phyloP scores from a whole-genome alignment of 2,113 vertebrate genomes.

The Alces alces region DNA sequence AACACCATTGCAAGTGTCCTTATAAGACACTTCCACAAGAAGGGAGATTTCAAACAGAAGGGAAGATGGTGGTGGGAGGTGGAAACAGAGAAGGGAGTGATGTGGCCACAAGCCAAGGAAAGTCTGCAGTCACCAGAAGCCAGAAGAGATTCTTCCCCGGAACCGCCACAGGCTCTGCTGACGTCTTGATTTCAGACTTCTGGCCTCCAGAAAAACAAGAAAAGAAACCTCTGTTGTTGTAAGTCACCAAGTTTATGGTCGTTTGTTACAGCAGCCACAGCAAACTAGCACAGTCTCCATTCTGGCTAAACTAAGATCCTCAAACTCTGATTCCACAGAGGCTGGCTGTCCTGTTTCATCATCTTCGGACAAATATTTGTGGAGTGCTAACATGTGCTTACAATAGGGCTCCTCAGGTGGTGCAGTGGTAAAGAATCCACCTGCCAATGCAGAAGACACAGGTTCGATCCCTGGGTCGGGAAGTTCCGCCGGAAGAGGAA shows the following conservation, averaged over 20 bases:
- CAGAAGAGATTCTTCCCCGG: no score
- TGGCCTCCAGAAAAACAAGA: not conserved
- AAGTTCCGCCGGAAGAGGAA: not conserved
- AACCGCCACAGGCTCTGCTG: not conserved
- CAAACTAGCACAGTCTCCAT: not conserved
- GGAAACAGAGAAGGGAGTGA: not conserved
- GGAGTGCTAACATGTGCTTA: not conserved
- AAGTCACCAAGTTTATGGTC: not conserved
- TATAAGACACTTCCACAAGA: not conserved
- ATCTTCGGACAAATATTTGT: not conserved
- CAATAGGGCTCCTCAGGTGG: not conserved
- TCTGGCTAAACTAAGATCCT: not conserved
- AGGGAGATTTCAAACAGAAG: not conserved
- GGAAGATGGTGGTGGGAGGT: not conserved
- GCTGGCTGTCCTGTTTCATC: not conserved
- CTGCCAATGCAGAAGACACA: not conserved
- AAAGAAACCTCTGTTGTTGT: not conserved
- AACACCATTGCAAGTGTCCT: not conserved
- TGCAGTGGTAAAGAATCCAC: not conserved
- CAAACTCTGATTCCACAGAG: rapidly evolving
- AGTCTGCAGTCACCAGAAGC: not conserved
- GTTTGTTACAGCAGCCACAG: not conserved
- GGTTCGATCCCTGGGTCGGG: not conserved
- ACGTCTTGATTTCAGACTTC: not conserved
- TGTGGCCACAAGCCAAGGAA: not conserved